These are phyloP conservation scores for Anseranas semipalmata DNA, from an alignment of 2,113 vertebrate species.

Conservation along the genomic window DNA sequence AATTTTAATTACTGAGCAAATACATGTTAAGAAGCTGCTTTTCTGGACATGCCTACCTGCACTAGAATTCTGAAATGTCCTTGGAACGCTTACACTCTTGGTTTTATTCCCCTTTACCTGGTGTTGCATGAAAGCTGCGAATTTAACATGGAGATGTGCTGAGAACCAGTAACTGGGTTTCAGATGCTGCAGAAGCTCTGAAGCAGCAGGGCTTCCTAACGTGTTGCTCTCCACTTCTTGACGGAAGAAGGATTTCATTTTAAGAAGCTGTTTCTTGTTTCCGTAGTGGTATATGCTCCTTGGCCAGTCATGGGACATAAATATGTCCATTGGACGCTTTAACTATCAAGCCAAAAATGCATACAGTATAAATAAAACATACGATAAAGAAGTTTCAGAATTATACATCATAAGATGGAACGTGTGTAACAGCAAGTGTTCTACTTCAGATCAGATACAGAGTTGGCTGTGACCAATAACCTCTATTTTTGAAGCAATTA, in stretches of 20 bases:
- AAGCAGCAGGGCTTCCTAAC: conserved; percentile 91
- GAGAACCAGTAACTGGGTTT: conserved; percentile 97
- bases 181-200: conserved; percentile 90
- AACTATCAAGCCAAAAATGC: conserved; percentile 78
- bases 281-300: conserved; percentile 94
- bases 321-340: conserved; percentile 90
- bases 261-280: conserved; percentile 86
- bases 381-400: neutral
- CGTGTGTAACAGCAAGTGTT: neutral
- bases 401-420: neutral
- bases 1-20: neutral
- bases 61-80: neutral
- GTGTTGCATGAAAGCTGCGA: conserved; percentile 94
- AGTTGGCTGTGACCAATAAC: neutral
- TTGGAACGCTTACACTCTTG: neutral
- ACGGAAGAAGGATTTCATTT: conserved; percentile 91
- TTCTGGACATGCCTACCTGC: neutral
- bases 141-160: conserved; percentile 96
- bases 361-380: neutral
- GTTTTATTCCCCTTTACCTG: conserved; percentile 75
- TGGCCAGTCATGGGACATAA: conserved; percentile 97
- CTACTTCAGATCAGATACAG: neutral
- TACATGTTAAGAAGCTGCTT: neutral
- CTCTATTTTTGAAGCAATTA: neutral
- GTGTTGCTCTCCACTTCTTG: conserved; percentile 93